These are phyloP conservation scores for Diaperis boleti DNA, from an alignment of 2,888 invertebrate species.

Conservation along the genomic window DNA sequence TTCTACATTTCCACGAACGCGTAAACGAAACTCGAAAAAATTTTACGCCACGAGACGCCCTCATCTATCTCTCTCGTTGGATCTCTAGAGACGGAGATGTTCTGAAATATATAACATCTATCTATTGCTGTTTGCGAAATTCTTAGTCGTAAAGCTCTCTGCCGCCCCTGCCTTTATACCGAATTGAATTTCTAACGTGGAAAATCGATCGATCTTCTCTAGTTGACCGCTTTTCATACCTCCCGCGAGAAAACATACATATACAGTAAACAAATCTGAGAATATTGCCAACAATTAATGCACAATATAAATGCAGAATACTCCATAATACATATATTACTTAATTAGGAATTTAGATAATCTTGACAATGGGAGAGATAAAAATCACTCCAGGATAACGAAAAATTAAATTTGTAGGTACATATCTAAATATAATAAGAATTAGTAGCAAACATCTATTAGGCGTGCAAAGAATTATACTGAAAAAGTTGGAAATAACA, in stretches of 20 bases:
- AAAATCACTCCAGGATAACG: too few relatives aligned
- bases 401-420: too few relatives aligned
- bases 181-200: slow-evolving; percentile 50
- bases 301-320: too few relatives aligned
- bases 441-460: too few relatives aligned
- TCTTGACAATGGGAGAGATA: too few relatives aligned
- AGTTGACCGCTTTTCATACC: slow-evolving; percentile 36
- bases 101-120: slow-evolving; percentile 57
- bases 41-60: slow-evolving; percentile 21
- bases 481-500: too few relatives aligned
- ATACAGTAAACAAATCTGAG: slow-evolving; percentile 34
- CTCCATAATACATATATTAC: too few relatives aligned
- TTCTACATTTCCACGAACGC: slow-evolving; percentile 50
- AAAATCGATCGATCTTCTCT: slow-evolving; percentile 36
- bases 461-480: too few relatives aligned
- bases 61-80: slow-evolving; percentile 16
- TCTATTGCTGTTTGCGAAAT: slow-evolving; percentile 54
- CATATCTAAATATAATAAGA: too few relatives aligned
- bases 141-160: slow-evolving; percentile 51
- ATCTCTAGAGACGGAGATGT: slow-evolving; percentile 51
- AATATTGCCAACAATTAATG: too few relatives aligned
- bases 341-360: too few relatives aligned
- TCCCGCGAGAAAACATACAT: slow-evolving; percentile 21
- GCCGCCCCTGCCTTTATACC: slow-evolving; percentile 50
- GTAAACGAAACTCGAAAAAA: slow-evolving; percentile 45